Percentiles rank a stretch among this genome's conserved stretches.
phyloP scores from a whole-genome alignment of 2,888 invertebrate species.

The Leptinotarsa haldemani region DNA sequence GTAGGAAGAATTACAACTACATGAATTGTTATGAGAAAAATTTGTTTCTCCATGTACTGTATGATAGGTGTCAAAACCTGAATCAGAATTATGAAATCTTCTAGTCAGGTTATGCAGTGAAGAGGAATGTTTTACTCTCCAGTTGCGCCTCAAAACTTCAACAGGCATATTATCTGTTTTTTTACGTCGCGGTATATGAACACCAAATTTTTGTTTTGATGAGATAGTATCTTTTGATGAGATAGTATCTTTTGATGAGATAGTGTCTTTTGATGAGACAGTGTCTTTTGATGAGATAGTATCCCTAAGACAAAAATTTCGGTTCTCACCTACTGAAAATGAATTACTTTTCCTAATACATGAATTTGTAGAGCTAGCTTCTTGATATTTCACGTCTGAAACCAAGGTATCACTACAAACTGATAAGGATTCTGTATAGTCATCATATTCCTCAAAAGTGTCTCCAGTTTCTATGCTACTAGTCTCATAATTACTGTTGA shows the following conservation, averaged over 20 bases:
- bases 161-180: constrained; percentile 55
- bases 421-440: constrained; percentile 39
- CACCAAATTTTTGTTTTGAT: constrained; percentile 4
- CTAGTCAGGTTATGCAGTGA: constrained; percentile 63
- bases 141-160: constrained; percentile 55
- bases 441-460: constrained; percentile 36
- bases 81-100: constrained; percentile 38
- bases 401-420: constrained; percentile 37
- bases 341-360: constrained; percentile 42
- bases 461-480: constrained; percentile 36
- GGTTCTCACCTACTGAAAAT: constrained; percentile 37
- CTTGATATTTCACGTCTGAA: constrained; percentile 31
- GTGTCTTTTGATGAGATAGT: constrained; percentile 26
- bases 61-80: constrained; percentile 60
- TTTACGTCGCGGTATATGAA: constrained; percentile 28
- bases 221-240: constrained; percentile 21
- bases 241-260: constrained; percentile 25
- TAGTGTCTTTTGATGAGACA: constrained; percentile 23
- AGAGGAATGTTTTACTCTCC: constrained; percentile 63
- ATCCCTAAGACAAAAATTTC: constrained; percentile 37
- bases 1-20: constrained; percentile 24
- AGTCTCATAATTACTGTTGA: constrained; percentile 34
- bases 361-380: constrained; percentile 24
- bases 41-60: constrained; percentile 62
- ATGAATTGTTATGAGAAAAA: constrained; percentile 39